Conservation (phyloP, 2,888 invertebrate genomes). For the Dasypogon diadema region DNA sequence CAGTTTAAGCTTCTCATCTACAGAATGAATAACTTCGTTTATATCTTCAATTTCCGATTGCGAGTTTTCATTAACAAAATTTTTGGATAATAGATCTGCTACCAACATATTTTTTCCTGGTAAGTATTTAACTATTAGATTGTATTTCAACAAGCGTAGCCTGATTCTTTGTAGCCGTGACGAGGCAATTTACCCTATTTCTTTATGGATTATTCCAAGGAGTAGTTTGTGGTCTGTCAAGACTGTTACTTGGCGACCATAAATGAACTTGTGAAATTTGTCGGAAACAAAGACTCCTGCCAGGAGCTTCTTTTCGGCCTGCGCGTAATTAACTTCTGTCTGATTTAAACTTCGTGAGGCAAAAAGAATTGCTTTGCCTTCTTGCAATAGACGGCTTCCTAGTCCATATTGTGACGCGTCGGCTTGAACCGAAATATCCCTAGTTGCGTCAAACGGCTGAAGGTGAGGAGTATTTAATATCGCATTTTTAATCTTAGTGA, state of each 20-base stretch:
- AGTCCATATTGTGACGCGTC: slow-evolving; percentile 54
- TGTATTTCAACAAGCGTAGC: too few species aligned
- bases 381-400: slow-evolving; percentile 56
- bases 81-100: slow-evolving; percentile 55
- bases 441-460: slow-evolving; percentile 50
- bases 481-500: too few species aligned
- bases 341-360: slow-evolving; percentile 49
- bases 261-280: slow-evolving; percentile 58
- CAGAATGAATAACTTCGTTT: slow-evolving; percentile 32
- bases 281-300: slow-evolving; percentile 57
- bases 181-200: too few species aligned
- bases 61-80: background rate
- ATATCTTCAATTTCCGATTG: slow-evolving; percentile 19
- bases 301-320: slow-evolving; percentile 52
- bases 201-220: too few species aligned
- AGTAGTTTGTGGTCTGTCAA: slow-evolving; percentile 55
- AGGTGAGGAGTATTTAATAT: too few species aligned
- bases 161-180: too few species aligned
- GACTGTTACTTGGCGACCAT: slow-evolving; percentile 54
- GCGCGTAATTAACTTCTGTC: slow-evolving; percentile 53
- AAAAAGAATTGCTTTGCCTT: slow-evolving; percentile 52
- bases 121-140: slow-evolving; percentile 57
- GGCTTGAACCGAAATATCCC: slow-evolving; percentile 52
- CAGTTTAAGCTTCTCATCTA: background rate
- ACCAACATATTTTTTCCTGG: slow-evolving; percentile 58